Evolutionary conservation across 2,797 vertebrate species (phyloP).

Genomic region (Dicrostonyx torquatus): DNA sequence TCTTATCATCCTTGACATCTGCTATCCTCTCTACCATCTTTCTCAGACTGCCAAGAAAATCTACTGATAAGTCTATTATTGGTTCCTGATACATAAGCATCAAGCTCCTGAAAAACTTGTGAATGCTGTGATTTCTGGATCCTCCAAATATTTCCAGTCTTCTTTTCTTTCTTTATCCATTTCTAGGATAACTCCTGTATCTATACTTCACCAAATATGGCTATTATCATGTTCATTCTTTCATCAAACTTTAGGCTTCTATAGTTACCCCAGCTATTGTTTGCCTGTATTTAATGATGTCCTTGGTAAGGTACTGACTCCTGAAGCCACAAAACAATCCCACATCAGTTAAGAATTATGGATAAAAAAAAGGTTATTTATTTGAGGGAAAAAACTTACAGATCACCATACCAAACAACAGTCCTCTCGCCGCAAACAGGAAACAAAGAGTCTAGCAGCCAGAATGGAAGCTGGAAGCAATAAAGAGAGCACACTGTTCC

Average conservation of each 20-base stretch:
- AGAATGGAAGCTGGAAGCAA: too few relatives aligned
- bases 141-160: not conserved
- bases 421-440: too few relatives aligned
- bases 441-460: too few relatives aligned
- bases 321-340: too few relatives aligned
- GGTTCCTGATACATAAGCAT: not conserved
- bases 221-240: not conserved
- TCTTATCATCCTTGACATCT: not conserved
- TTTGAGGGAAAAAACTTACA: too few relatives aligned
- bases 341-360: too few relatives aligned
- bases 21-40: not conserved
- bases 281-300: not conserved
- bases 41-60: not conserved
- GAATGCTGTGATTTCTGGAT: not conserved
- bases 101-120: not conserved
- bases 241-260: not conserved
- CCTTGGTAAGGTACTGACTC: not conserved
- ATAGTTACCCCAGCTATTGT: not conserved
- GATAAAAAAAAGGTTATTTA: too few relatives aligned
- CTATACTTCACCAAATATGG: not conserved
- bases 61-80: not conserved
- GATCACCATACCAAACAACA: too few relatives aligned
- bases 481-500: too few relatives aligned
- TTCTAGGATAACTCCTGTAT: not conserved
- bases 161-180: not conserved